Base-by-base conservation (phyloP, 2,888 invertebrate genomes). In the Mechanitis messenoides region DNA sequence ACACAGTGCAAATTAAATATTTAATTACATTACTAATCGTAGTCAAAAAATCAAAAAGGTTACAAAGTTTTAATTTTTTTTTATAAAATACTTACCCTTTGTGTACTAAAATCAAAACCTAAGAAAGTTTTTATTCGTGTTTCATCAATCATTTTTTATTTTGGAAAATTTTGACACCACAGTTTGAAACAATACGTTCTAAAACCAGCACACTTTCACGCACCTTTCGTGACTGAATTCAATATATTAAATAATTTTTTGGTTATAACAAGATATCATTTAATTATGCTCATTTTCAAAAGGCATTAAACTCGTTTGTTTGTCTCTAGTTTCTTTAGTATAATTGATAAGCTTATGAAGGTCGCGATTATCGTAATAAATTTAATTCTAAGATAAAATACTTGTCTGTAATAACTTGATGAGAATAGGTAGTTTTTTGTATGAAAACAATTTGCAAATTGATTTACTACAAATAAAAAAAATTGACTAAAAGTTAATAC, bases 31-130 rank as follows among this genome's bases (percentile, higher is more conserved):
- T 1, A 38, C 1, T 38, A 1, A 38, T 6, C 38, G 7, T 6
- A 20, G 20, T 20, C 20, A 20, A 20, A 20, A n/a, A n/a, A n/a
- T n/a, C n/a, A n/a, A n/a, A n/a, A n/a, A n/a, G n/a, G n/a, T n/a
- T n/a, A n/a, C n/a, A n/a, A n/a, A n/a, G n/a, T n/a, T n/a, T n/a
- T n/a, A n/a, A n/a, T n/a, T n/a, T n/a, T 2, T 38, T 38, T 38
- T 38, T 3, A 38, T 31, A 53, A 35, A 33, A 78, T 59, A 80
- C 88, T 84, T 87, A 95, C 96, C 93, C 95, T 95, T 87, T 96
- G 96, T 31, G 96, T 96, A 81, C 96, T 96, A 79, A 96, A 92
- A 91, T 96, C 96, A 74, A 96, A 92, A 63, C 96, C 96, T 74
- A 96, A 91, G 90, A 93, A 96, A 71, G 93, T 93, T 79, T 87